Evolutionary conservation across 2,797 vertebrate species (phyloP).

Genomic region (Discoglossus pictus): DNA sequence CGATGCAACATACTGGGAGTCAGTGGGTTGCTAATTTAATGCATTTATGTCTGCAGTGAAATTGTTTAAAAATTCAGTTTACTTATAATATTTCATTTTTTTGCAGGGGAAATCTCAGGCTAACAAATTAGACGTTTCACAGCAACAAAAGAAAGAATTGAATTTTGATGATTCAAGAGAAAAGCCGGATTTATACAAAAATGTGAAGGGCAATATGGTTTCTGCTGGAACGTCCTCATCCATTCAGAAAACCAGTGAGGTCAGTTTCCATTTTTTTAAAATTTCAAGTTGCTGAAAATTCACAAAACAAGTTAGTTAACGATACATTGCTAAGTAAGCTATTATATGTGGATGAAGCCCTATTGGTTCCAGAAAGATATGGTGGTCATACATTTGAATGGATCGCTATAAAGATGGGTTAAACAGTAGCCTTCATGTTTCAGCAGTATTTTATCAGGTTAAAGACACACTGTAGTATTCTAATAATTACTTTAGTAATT

Average conservation of each 20-base stretch:
- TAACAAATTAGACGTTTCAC: constrained; percentile 67
- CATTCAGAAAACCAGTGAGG: constrained; percentile 47
- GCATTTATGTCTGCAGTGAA: constrained; percentile 39
- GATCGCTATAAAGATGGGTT: no score
- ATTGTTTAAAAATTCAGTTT: constrained; percentile 39
- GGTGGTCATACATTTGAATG: no score
- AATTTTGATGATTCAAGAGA: constrained; percentile 51
- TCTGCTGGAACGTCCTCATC: constrained; percentile 22
- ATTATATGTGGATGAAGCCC: no score
- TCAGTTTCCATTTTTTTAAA: constrained; percentile 49
- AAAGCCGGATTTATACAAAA: constrained; percentile 42
- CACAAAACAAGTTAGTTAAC: neutral
- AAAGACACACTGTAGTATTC: no score
- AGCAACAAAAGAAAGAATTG: constrained; percentile 66
- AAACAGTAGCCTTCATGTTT: no score
- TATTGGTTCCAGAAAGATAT: no score
- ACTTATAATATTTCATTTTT: constrained; percentile 44
- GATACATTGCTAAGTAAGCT: no score
- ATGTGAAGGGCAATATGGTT: constrained; percentile 15
- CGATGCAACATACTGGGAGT: constrained; percentile 40
- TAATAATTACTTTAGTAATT: no score
- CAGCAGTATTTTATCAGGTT: no score
- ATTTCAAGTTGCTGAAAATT: neutral
- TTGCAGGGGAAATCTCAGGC: constrained; percentile 57
- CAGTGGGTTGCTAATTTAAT: constrained; percentile 49